Evolutionary conservation across 2,888 invertebrate genomes (phyloP), one percentile per base, ranked within the genome.

Genomic region (Galeruca laticollis): DNA sequence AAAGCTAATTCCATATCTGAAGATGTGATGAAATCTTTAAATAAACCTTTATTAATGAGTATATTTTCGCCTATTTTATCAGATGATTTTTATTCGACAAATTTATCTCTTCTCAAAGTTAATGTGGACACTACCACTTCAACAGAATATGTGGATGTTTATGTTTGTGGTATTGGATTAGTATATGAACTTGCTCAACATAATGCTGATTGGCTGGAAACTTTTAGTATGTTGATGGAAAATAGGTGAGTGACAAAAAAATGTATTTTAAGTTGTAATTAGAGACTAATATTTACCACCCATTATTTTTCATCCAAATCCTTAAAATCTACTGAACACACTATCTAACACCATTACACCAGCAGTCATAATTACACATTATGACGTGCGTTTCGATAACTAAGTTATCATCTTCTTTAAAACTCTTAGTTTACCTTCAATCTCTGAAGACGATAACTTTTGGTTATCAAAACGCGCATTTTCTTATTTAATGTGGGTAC

Each of bases 141-240:
- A 69, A 81, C 84, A 63, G 85, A 87, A 66, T 82, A 85, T 1
- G 84, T 86, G 18, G 84, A 84, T 51, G 82, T 88, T 60, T 88
- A 87, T 68, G 81, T 88, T 43, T 85, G 88, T 77, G 86, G 87
- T 1, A 77, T 89, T 47, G 85, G 84, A 4, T 80, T 89, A 21
- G 83, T 87, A n/a, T 84, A 87, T 37, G 87, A 87, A 75, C 79
- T 89, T 49, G 85, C 87, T 1, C 80, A 84, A 57, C 82, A 85
- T 63, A 84, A 86, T 77, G 81, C 83, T 0, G 78, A 80, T 11
- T 89, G 88, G 88, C 75, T 86, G 20, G 83, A 83, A 8, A 78
- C 87, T 6, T 86, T 87, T 33, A 77, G 68, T 69, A 82, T 83
- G 13, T 84, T 87, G 63, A 77, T 88, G 60, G 75, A 80, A 61